Base-by-base conservation (phyloP, 2,797 vertebrate species). In the Enteromius afrohamiltoni region DNA sequence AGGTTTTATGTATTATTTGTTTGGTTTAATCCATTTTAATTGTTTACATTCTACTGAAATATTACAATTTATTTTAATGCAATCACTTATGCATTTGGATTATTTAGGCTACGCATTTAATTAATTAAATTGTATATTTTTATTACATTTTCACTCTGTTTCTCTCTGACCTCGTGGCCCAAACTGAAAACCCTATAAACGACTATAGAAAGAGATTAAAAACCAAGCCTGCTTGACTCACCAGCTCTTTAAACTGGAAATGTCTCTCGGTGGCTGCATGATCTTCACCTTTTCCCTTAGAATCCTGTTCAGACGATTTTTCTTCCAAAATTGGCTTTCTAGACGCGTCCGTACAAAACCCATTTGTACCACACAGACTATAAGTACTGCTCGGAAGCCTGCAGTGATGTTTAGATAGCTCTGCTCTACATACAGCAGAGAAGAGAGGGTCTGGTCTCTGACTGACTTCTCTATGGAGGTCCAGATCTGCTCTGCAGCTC, bases 181-280 rank as follows among this genome's bases (percentile, higher is more conserved):
- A 34, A 10, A n/a, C 0, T 8, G 7, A 31, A 71, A 19, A 1
- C 16, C 69, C 1, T 19, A 31, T 1, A 1, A 3, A 40, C 6
- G 31, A 49, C 2, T 16, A 26, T 23, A 10, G 26, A n/a, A 74
- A 19, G 8, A 37, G 23, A 6, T 1, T 0, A 7, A 13, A 21
- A 64, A 16, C 29, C 6, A 3, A 2, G 14, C 26, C 26, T 31
- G 60, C 7, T 23, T 23, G 16, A 86, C 93, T 91, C 91, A 95
- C 95, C 93, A 96, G 92, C 77, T 95, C 93, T 88, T 94, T 95
- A 85, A 95, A 95, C 85, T 94, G 92, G 85, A 94, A 94, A 4
- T 93, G 90, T 6, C 92, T 93, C 0, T 94, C 86, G 81, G 90
- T 91, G 5, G 91, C 90, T 6, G 70, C 21, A n/a, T 69, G 65